Percentiles rank a stretch among this genome's conserved stretches.
Conservation (phyloP, 2,888 invertebrate species). For the Ctena decussata region DNA sequence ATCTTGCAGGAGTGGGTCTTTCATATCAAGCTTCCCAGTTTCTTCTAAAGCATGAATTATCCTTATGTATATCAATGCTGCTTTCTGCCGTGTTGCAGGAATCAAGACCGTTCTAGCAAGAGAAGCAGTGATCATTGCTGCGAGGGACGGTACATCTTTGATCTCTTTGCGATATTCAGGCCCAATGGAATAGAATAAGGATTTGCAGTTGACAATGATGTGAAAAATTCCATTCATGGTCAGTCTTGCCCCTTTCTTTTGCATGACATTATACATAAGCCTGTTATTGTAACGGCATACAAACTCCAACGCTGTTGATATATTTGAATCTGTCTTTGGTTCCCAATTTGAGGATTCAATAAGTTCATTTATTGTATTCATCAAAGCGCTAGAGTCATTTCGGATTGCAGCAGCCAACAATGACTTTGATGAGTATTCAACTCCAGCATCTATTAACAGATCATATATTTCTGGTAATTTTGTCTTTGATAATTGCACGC, state of each 20-base stretch:
- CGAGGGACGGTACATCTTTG: background rate
- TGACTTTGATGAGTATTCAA: background rate
- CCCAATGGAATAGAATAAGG: background rate
- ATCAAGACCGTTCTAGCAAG: background rate
- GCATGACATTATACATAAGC: conserved; percentile 1
- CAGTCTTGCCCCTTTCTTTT: conserved; percentile 8
- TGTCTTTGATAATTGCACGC: background rate
- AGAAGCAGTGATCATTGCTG: background rate
- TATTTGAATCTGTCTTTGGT: background rate
- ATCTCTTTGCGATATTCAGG: background rate
- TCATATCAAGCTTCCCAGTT: background rate
- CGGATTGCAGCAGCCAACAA: background rate
- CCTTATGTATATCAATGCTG: background rate
- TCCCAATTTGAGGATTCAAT: background rate
- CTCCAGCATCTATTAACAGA: background rate
- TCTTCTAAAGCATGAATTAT: conserved; percentile 2
- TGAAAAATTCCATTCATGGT: background rate
- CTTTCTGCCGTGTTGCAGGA: background rate
- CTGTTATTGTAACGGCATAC: background rate
- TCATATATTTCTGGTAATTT: background rate
- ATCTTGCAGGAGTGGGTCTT: background rate
- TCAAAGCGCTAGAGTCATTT: background rate
- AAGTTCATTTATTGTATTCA: conserved; percentile 13
- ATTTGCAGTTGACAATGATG: background rate
- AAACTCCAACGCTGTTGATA: background rate